A percentile compares a stretch with the other conserved stretches of the same genome.
Evolutionary conservation across 1,140 invertebrate species (phyloP).

Genomic region (Himalopsyche phryganea): DNA sequence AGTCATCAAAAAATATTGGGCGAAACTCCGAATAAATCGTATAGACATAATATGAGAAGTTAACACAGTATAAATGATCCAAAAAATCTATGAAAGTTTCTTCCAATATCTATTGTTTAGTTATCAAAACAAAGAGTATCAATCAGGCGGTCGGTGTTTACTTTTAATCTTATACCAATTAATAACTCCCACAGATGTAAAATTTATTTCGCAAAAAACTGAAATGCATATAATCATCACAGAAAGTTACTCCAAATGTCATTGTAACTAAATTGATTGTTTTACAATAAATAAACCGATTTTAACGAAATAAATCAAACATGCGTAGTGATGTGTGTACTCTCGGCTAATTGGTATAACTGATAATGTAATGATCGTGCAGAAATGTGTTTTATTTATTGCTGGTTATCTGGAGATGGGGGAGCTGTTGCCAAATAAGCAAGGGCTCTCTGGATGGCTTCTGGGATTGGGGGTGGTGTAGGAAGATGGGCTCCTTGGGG

Average conservation of each 20-base stretch:
- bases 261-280: too few relatives aligned
- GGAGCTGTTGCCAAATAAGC: slow-evolving; percentile 50
- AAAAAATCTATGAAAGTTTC: too few relatives aligned
- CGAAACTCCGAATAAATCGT: too few relatives aligned
- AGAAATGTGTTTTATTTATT: slow-evolving; percentile 12
- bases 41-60: too few relatives aligned
- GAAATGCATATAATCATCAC: too few relatives aligned
- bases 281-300: too few relatives aligned
- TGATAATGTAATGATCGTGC: background rate
- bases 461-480: slow-evolving; percentile 60
- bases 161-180: background rate
- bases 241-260: too few relatives aligned
- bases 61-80: too few relatives aligned
- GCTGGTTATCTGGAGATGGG: slow-evolving; percentile 38
- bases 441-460: slow-evolving; percentile 48
- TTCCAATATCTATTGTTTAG: too few relatives aligned
- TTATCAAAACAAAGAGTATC: too few relatives aligned
- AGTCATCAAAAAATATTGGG: too few relatives aligned
- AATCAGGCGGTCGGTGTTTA: background rate
- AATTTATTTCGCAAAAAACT: background rate
- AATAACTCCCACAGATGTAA: background rate
- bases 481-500: slow-evolving; percentile 60
- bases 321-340: background rate
- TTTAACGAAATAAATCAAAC: background rate
- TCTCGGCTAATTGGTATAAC: background rate